Evolutionary conservation across 2,888 invertebrate species (phyloP).

Genomic region (Eretmocerus hayati): DNA sequence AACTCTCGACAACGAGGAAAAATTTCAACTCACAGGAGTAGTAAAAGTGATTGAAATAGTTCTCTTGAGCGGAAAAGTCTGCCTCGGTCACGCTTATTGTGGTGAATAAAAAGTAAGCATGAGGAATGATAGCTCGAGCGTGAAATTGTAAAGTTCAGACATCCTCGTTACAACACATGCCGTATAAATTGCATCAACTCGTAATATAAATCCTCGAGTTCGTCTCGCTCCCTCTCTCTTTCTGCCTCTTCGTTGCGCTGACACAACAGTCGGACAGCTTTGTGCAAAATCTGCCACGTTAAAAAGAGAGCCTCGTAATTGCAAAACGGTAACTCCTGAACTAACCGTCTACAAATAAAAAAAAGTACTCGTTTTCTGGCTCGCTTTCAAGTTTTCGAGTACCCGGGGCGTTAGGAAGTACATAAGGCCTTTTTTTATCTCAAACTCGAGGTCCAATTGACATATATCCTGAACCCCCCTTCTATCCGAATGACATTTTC

Average conservation of each 20-base stretch:
- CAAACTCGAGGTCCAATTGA: no score
- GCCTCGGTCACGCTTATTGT: not conserved
- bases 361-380: no score
- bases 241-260: not conserved
- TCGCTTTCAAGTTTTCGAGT: no score
- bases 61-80: not conserved
- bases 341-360: no score
- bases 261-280: not conserved
- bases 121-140: constrained; percentile 8
- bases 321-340: no score
- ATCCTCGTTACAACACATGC: constrained; percentile 13
- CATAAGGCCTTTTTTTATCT: no score
- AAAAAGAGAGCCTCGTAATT: no score
- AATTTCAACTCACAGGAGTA: not conserved
- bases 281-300: no score
- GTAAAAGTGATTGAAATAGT: not conserved
- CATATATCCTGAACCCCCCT: no score
- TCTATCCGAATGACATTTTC: no score
- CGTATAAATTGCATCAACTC: constrained; percentile 21
- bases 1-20: no score
- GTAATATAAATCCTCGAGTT: constrained; percentile 16
- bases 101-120: not conserved
- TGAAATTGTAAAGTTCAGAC: constrained; percentile 13
- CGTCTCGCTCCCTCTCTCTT: not conserved
- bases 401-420: no score